Conservation (phyloP, 2,113 vertebrate species). For the Antigone vipio region DNA sequence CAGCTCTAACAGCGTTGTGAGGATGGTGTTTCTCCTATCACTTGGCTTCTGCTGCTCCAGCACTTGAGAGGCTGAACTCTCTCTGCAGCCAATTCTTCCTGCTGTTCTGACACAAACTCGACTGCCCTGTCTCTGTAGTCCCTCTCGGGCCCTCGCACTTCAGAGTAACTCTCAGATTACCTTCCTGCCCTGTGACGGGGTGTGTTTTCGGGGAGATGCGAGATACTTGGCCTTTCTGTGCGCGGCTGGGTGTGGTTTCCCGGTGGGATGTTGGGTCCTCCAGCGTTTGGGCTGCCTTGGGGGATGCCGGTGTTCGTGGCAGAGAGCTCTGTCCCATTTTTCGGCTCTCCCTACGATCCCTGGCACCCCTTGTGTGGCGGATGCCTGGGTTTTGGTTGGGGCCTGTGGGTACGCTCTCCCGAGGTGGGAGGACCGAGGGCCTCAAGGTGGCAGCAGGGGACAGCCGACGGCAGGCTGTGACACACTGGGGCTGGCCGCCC, state of each 20-base stretch:
- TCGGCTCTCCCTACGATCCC: accelerated
- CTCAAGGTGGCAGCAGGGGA: conserved; percentile 52
- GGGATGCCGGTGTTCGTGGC: accelerated
- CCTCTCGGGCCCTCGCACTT: not conserved
- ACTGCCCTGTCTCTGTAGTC: accelerated
- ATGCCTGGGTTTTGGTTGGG: not conserved
- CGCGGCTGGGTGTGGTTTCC: not conserved
- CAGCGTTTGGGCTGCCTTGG: accelerated
- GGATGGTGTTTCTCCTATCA: accelerated
- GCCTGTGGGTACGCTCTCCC: accelerated
- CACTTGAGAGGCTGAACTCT: not conserved
- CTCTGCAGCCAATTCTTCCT: not conserved
- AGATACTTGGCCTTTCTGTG: accelerated
- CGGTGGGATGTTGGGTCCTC: accelerated
- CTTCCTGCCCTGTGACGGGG: not conserved
- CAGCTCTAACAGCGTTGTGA: accelerated
- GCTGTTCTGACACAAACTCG: too few species aligned
- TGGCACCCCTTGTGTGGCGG: accelerated
- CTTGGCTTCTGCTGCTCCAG: not conserved
- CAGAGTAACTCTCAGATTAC: accelerated
- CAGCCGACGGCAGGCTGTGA: not conserved
- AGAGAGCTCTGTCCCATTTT: not conserved
- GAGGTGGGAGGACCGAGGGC: not conserved
- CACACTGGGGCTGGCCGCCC: not conserved
- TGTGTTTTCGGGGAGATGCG: accelerated